These are phyloP conservation scores for Onychostoma macrolepis DNA, from an alignment of 2,113 vertebrate genomes.

Conservation along the genomic window DNA sequence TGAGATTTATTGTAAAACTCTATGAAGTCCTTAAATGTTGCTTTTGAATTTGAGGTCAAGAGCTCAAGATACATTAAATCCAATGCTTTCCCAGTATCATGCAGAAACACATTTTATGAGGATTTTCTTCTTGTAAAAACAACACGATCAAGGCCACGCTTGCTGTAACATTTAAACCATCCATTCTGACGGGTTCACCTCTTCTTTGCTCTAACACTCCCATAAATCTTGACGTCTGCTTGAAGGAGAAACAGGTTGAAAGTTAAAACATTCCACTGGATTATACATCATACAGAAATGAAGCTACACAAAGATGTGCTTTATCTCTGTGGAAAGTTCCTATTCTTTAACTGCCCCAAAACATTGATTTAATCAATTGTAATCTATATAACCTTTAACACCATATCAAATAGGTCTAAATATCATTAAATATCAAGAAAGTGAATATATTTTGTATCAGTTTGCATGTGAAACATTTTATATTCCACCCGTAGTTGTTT, in stretches of 20 bases:
- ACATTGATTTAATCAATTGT: not conserved
- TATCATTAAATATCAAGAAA: not conserved
- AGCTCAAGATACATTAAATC: not conserved
- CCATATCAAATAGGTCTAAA: not conserved
- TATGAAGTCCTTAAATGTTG: not conserved
- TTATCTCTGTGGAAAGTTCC: not conserved
- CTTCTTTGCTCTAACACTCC: constrained; percentile 18
- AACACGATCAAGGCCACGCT: not conserved
- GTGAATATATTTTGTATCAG: not conserved
- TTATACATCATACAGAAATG: not conserved
- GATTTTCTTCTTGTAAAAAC: not conserved
- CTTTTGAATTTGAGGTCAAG: not conserved
- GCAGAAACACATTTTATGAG: not conserved
- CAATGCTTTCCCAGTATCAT: not conserved
- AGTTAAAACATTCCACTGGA: not conserved
- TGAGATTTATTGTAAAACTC: constrained; percentile 6
- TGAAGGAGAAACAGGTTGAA: not conserved
- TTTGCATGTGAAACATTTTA: not conserved
- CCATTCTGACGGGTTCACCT: not conserved
- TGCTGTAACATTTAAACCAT: not conserved
- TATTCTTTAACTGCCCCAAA: not conserved
- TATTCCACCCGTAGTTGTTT: not conserved
- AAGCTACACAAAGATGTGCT: not conserved
- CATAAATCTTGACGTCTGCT: not conserved
- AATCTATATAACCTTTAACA: not conserved